Evolutionary conservation across 2,797 vertebrate genomes (phyloP).

Genomic region (Neosilurus mollespiculum): DNA sequence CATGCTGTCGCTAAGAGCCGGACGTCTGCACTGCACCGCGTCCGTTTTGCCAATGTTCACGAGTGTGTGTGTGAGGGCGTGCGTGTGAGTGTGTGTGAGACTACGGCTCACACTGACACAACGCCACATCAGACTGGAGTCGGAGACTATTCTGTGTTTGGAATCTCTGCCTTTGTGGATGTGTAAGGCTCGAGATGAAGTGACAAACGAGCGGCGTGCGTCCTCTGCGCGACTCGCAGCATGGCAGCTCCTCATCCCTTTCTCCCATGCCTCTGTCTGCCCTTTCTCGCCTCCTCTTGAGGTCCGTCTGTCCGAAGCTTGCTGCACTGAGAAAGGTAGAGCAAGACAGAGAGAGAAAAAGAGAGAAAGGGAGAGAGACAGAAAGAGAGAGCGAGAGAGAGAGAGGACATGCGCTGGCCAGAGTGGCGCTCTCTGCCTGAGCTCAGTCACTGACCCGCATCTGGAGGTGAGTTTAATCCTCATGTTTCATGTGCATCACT

Average conservation of each 20-base stretch:
- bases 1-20: slow-evolving; percentile 54
- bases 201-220: slow-evolving; percentile 21
- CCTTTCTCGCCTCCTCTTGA: slow-evolving; percentile 25
- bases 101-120: slow-evolving; percentile 31
- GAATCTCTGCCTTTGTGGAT: slow-evolving; percentile 44
- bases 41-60: slow-evolving; percentile 6
- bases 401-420: slow-evolving; percentile 65
- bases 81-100: slow-evolving; percentile 24
- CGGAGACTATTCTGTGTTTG: background rate
- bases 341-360: slow-evolving; percentile 41
- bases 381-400: background rate
- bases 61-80: slow-evolving; percentile 39
- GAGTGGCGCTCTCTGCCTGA: slow-evolving; percentile 70
- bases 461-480: slow-evolving; percentile 82
- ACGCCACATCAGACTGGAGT: slow-evolving; percentile 26
- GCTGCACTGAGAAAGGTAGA: slow-evolving; percentile 36
- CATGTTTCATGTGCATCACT: slow-evolving; percentile 45
- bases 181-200: slow-evolving; percentile 40
- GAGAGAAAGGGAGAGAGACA: background rate
- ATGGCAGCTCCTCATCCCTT: slow-evolving; percentile 40
- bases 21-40: slow-evolving; percentile 22
- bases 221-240: slow-evolving; percentile 38
- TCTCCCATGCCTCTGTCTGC: slow-evolving; percentile 18
- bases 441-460: slow-evolving; percentile 72
- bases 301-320: slow-evolving; percentile 29